Conservation (phyloP, 2,888 invertebrate species). For the Calliphora vomitoria region DNA sequence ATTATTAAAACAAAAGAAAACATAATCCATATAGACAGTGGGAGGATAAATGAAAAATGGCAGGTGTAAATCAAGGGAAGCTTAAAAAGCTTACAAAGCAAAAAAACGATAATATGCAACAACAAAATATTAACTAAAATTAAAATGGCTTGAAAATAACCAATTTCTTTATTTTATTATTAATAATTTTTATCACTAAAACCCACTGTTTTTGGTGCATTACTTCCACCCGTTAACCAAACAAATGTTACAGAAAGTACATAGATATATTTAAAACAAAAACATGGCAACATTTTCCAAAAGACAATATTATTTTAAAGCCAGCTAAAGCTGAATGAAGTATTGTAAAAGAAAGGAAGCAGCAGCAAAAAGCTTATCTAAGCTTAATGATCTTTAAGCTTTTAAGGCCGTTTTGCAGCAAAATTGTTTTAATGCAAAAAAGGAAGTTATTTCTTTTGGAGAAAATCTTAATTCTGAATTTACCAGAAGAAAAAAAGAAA, state of each 20-base stretch:
- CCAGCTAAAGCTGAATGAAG: not conserved
- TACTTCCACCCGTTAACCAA: not conserved
- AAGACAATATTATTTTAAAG: slow-evolving; percentile 21
- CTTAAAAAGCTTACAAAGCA: too few relatives aligned
- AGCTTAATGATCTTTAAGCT: slow-evolving; percentile 16
- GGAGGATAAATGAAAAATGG: not conserved
- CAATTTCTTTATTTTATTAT: too few relatives aligned
- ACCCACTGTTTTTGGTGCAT: not conserved
- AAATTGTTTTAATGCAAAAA: not conserved
- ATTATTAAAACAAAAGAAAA: slow-evolving; percentile 15
- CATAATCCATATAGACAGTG: slow-evolving; percentile 14
- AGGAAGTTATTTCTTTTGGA: not conserved
- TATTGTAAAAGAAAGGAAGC: not conserved
- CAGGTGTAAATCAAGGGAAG: not conserved
- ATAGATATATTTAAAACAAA: not conserved
- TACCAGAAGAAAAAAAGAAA: too few relatives aligned
- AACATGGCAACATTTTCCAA: slow-evolving; percentile 12
- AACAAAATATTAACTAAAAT: too few relatives aligned
- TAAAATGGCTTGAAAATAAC: too few relatives aligned
- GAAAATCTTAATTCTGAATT: not conserved
- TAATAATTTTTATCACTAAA: too few relatives aligned
- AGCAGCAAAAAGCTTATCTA: slow-evolving; percentile 7
- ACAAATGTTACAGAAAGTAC: slow-evolving; percentile 2
- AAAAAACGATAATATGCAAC: too few relatives aligned
- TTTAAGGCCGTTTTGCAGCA: slow-evolving; percentile 1